Conservation (phyloP, 2,797 vertebrate genomes). For the Prionace glauca region DNA sequence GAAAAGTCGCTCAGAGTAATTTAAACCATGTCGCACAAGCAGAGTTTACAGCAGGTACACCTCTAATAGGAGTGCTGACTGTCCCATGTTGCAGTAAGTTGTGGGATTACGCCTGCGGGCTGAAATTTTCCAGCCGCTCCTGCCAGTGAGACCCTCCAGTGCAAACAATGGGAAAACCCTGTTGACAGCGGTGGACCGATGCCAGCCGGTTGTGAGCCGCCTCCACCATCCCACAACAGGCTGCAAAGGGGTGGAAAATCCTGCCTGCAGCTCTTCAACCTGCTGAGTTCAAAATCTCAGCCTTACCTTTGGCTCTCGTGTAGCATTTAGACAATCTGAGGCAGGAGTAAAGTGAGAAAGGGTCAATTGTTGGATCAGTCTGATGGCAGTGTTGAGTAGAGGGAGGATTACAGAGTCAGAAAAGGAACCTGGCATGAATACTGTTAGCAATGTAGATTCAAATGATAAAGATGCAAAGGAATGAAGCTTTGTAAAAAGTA, state of each 20-base stretch:
- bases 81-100: not conserved
- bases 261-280: not conserved
- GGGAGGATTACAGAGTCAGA: not conserved
- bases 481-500: not conserved
- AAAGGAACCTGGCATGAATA: not conserved
- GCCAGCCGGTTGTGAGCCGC: too few relatives aligned
- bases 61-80: not conserved
- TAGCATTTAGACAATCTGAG: not conserved
- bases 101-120: not conserved
- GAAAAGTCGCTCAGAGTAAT: not conserved
- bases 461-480: not conserved
- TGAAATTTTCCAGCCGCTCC: too few relatives aligned
- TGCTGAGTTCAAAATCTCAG: not conserved
- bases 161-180: too few relatives aligned
- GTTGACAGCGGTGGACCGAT: too few relatives aligned
- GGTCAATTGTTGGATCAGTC: not conserved
- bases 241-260: too few relatives aligned
- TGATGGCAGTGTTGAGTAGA: not conserved
- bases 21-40: not conserved
- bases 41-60: not conserved
- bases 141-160: too few relatives aligned
- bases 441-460: too few relatives aligned
- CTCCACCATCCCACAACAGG: too few relatives aligned
- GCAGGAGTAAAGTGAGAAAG: not conserved
- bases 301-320: not conserved